Conservation (phyloP, 2,797 vertebrate species). For the Fundulus diaphanus region DNA sequence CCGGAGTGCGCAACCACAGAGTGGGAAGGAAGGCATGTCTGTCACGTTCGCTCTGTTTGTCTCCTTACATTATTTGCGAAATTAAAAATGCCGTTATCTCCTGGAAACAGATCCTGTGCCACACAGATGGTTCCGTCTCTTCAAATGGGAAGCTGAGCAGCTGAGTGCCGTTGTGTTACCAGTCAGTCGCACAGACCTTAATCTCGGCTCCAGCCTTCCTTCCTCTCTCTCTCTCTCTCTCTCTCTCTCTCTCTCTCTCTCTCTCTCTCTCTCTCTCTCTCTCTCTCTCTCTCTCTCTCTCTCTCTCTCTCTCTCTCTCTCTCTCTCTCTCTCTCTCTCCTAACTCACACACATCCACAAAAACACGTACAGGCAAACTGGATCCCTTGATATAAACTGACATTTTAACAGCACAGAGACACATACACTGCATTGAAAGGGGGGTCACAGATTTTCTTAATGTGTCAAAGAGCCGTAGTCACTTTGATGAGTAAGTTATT, state of each 20-base stretch:
- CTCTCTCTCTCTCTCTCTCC: constrained; percentile 3
- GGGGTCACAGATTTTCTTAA: constrained; percentile 45
- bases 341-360: neutral
- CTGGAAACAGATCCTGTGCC: constrained; percentile 83
- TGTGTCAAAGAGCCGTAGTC: constrained; percentile 45
- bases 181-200: constrained; percentile 79
- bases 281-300: constrained; percentile 45
- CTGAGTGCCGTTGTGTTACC: constrained; percentile 75
- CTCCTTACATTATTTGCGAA: constrained; percentile 73
- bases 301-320: constrained; percentile 59
- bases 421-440: constrained; percentile 28
- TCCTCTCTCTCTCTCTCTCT: constrained; percentile 51
- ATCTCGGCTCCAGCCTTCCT: constrained; percentile 79
- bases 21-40: constrained; percentile 63
- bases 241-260: neutral
- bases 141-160: constrained; percentile 78
- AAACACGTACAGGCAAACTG: constrained; percentile 19
- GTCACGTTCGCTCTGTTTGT: constrained; percentile 37
- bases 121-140: constrained; percentile 82
- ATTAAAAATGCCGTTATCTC: constrained; percentile 84
- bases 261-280: constrained; percentile 34
- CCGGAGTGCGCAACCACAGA: constrained; percentile 48
- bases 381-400: constrained; percentile 28
- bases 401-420: constrained; percentile 36
- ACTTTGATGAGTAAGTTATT: constrained; percentile 43